These are phyloP conservation scores for Drosophila parvula DNA, from an alignment of 1,140 invertebrate species.

Conservation along the genomic window DNA sequence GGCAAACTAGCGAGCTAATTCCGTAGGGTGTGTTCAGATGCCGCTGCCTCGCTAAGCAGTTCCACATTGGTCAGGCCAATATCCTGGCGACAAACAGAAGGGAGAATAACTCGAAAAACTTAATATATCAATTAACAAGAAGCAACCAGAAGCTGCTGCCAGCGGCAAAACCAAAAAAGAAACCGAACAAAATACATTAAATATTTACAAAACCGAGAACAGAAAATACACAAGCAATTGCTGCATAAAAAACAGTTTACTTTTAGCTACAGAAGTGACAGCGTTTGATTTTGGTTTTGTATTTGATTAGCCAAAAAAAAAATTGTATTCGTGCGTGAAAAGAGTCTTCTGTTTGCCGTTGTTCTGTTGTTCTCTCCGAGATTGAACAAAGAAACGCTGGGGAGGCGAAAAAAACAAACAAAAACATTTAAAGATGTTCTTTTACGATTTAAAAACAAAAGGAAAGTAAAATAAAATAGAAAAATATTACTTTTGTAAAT, in stretches of 20 bases:
- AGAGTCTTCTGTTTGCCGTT: slow-evolving; percentile 68
- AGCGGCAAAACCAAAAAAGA: slow-evolving; percentile 59
- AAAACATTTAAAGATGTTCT: slow-evolving; percentile 71
- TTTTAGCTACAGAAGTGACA: slow-evolving; percentile 18
- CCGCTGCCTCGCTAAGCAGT: slow-evolving; percentile 57
- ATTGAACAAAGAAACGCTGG: slow-evolving; percentile 57
- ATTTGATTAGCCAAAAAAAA: slow-evolving; percentile 43
- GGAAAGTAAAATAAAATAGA: slow-evolving; percentile 80
- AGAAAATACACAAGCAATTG: slow-evolving; percentile 22
- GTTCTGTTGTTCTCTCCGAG: slow-evolving; percentile 61
- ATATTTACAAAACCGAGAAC: slow-evolving; percentile 47
- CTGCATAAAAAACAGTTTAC: slow-evolving; percentile 14
- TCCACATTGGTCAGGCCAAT: slow-evolving; percentile 50
- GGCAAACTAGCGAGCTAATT: slow-evolving; percentile 58
- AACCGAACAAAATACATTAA: slow-evolving; percentile 28
- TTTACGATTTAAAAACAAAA: slow-evolving; percentile 69
- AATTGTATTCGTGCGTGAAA: slow-evolving; percentile 50
- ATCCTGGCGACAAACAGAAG: slow-evolving; percentile 28
- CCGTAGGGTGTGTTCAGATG: slow-evolving; percentile 52
- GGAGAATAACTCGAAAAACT: slow-evolving; percentile 32
- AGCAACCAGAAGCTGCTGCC: slow-evolving; percentile 71
- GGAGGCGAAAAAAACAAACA: slow-evolving; percentile 54
- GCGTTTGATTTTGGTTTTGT: slow-evolving; percentile 26
- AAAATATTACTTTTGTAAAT: slow-evolving; percentile 84
- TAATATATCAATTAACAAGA: slow-evolving; percentile 68